These are phyloP conservation scores for Drosophila acutilabella DNA, from an alignment of 2,888 invertebrate genomes.

Conservation along the genomic window DNA sequence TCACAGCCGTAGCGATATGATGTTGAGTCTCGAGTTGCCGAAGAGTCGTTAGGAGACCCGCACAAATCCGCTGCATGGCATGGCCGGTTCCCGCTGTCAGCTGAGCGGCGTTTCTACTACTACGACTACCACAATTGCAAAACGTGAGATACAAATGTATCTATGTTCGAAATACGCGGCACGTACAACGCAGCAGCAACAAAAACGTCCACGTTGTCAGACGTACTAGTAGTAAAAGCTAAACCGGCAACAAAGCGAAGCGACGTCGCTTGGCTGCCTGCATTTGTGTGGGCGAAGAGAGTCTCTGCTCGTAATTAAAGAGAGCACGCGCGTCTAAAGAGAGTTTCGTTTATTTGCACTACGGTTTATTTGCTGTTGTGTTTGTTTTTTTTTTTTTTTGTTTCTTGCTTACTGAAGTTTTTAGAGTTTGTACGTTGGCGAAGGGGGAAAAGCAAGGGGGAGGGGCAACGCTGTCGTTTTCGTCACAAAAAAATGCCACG, in stretches of 20 bases:
- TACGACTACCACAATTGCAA: conserved; percentile 15
- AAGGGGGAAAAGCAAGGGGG: background rate
- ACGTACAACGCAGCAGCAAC: conserved; percentile 12
- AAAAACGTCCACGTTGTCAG: conserved; percentile 38
- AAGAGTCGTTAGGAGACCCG: conserved; percentile 41
- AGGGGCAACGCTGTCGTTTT: conserved; percentile 23
- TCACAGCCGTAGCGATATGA: conserved; percentile 1
- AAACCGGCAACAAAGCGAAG: conserved; percentile 43
- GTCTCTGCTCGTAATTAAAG: conserved; percentile 10
- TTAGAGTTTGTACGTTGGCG: too few relatives aligned
- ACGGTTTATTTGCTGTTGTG: conserved; percentile 19
- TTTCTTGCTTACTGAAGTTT: background rate
- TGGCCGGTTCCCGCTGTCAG: conserved; percentile 59
- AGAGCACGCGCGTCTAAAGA: conserved; percentile 10
- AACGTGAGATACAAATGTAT: conserved; percentile 66
- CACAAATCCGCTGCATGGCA: conserved; percentile 35
- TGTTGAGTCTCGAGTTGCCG: conserved; percentile 21
- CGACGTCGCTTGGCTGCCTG: conserved; percentile 34
- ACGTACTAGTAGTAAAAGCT: conserved; percentile 45
- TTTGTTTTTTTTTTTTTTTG: background rate
- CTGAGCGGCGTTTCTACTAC: conserved; percentile 73
- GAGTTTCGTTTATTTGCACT: conserved; percentile 19
- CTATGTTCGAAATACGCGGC: conserved; percentile 41
- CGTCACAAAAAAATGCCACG: conserved; percentile 48
- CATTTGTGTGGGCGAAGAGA: conserved; percentile 55